Base-by-base conservation (phyloP, 1,140 invertebrate genomes). In the Hydropsyche tenuis region DNA sequence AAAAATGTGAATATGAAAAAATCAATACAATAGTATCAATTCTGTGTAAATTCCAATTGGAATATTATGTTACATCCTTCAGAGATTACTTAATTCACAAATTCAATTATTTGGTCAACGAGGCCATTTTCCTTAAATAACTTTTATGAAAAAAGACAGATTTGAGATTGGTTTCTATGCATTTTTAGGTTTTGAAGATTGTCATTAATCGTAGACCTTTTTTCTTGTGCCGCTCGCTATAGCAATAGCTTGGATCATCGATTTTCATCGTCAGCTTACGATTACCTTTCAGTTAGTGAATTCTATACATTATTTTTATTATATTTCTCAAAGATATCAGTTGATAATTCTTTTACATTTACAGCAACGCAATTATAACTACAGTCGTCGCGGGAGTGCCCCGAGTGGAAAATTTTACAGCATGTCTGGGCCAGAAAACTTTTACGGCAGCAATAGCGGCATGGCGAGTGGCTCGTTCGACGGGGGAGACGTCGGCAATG, bases 401-500 rank as follows among this genome's bases (percentile, higher is more conserved):
- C 76, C 76, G 0, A 75, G 73, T 14, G 76, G 76, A 18, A 77
- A 77, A 43, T 73, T 69, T 60, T 60, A 70, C 45, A 66, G 53
- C 16, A 75, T 73, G 51, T 62, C 65, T 2, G 72, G 69, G 3
- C 43, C 51, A 6, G 71, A 56, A 12, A 71, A 66, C 63, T 75
- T 77, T 60, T 77, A 77, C 72, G 76, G 83, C 73, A 81, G 82
- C 46, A 77, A 82, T 2, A 71, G 77, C 62, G 78, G 79, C 46
- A 76, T 78, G 1, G 78, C 79, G 2, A 83, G 82, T 79, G 82
- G 82, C 74, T 83, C 83, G 81, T 84, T 82, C 0, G 82, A 84
- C 63, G 81, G 81, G 0, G 82, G 81, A 1, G 83, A 82, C 0
- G 78, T 81, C 30, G 48, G 25, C 20, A 73, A 68, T 27, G 23